A percentile compares a stretch with the other conserved stretches of the same genome.
Evolutionary conservation across 1,140 invertebrate genomes (phyloP).

Genomic region (Drosophila trapezifrons): DNA sequence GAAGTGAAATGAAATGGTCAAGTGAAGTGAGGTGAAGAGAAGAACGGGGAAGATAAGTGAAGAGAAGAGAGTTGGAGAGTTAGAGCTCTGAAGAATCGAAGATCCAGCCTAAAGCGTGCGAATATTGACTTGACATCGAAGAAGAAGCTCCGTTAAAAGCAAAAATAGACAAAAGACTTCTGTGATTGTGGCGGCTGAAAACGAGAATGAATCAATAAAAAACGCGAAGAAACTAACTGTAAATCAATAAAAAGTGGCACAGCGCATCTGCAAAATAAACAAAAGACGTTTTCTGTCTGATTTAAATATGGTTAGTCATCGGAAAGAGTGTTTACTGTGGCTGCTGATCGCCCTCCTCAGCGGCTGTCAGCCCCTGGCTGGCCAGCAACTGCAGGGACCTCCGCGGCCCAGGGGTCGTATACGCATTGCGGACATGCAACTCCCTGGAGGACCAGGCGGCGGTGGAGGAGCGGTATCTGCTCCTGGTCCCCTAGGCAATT

Average conservation of each 20-base stretch:
- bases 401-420: slow-evolving; percentile 64
- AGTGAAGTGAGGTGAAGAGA: slow-evolving; percentile 9
- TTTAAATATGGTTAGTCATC: slow-evolving; percentile 44
- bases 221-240: slow-evolving; percentile 56
- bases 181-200: slow-evolving; percentile 38
- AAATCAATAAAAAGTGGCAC: slow-evolving; percentile 70
- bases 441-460: neutral
- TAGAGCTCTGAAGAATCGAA: slow-evolving; percentile 14
- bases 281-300: slow-evolving; percentile 26
- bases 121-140: slow-evolving; percentile 51
- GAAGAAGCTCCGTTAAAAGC: slow-evolving; percentile 45
- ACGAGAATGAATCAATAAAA: slow-evolving; percentile 51
- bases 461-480: neutral
- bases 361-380: slow-evolving; percentile 6
- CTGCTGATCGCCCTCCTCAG: neutral
- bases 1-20: slow-evolving; percentile 11
- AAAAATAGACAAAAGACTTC: slow-evolving; percentile 29
- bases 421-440: slow-evolving; percentile 65
- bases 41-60: too few species aligned
- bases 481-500: slow-evolving; percentile 6
- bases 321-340: slow-evolving; percentile 36
- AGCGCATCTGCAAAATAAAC: slow-evolving; percentile 43
- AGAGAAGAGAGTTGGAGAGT: neutral
- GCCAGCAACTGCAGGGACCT: slow-evolving; percentile 57
- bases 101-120: slow-evolving; percentile 31